Evolutionary conservation across 2,113 vertebrate genomes (phyloP), one percentile per base, ranked within the genome.

Genomic region (Onychostruthus taczanowskii): DNA sequence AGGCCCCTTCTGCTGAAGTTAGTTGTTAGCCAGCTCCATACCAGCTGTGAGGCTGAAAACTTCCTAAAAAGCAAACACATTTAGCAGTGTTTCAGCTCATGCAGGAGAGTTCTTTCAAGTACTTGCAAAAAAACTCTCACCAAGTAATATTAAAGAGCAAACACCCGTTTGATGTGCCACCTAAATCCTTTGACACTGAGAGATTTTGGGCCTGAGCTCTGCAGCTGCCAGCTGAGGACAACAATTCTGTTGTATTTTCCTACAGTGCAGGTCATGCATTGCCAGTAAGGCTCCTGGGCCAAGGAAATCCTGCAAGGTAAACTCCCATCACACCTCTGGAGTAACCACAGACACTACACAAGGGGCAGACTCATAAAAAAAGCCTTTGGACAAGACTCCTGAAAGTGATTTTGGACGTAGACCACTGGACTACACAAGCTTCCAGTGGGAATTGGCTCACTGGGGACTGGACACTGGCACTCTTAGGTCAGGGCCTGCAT

Each of bases 171-270:
- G 52, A 55, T 23, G 39, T 47, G 58, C 39, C 11, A 5, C 35
- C 52, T 46, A 13, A 82, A 69, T 13, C 63, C 69, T 53, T 20
- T 0, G 1, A 26, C 22, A 21, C 16, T 39, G 39, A 22, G 30
- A 30, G 44, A 20, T 33, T 37, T 68, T n/a, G 53, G 28, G 37
- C 15, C 6, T 37, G 23, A 53, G 33, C 20, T 61, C 56, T 46
- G 69, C 58, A 53, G 53, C 28, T 67, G 39, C 52, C 59, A 75
- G 16, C 10, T 53, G 43, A 50, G 52, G 39, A 37, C 44, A 50
- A 1, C 2, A 10, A 2, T 1, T 7, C 4, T 43, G 13, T 5
- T 33, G 15, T 31, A 6, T 8, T 55, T 73, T 5, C 13, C 30
- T 11, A 3, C 2, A 14, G 4, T 44, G 52, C 39, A 49, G 33